These are phyloP conservation scores for Oscarella lobularis DNA, from an alignment of 37 sponge, comb jelly and placozoan species.

Conservation along the genomic window DNA sequence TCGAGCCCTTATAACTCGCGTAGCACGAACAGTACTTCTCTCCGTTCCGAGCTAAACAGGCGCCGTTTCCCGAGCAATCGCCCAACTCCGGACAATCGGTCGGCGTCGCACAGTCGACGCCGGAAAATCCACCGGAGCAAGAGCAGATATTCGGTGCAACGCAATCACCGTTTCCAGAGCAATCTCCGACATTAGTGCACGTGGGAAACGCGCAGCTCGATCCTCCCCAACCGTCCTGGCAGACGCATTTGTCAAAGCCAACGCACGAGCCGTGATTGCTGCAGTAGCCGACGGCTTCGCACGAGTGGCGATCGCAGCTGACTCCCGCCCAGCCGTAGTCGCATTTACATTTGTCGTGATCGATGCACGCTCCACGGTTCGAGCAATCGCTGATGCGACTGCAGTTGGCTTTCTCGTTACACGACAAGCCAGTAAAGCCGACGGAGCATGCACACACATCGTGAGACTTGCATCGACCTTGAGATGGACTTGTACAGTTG, in stretches of 20 bases:
- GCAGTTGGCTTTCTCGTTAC: not conserved
- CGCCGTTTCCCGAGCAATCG: not conserved
- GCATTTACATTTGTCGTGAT: not conserved
- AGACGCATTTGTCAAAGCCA: not conserved
- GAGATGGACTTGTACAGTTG: not conserved
- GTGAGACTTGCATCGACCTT: not conserved
- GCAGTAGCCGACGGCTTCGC: not conserved
- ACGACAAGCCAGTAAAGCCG: not conserved
- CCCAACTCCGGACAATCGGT: not conserved
- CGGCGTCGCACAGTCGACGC: not conserved
- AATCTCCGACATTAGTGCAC: not conserved
- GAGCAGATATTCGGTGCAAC: not conserved
- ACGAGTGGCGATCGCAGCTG: not conserved
- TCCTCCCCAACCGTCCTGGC: not conserved
- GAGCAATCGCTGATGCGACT: not conserved
- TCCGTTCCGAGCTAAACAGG: not conserved
- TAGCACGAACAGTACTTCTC: not conserved
- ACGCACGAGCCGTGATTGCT: not conserved
- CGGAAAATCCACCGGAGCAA: not conserved
- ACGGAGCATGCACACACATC: not conserved
- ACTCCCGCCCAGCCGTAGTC: not conserved
- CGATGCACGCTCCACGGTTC: not conserved
- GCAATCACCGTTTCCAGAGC: not conserved
- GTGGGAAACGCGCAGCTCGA: not conserved
- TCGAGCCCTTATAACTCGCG: not conserved